A percentile compares a stretch with the other conserved stretches of the same genome.
Conservation (phyloP, 2,888 invertebrate species). For the Cabera pusaria region DNA sequence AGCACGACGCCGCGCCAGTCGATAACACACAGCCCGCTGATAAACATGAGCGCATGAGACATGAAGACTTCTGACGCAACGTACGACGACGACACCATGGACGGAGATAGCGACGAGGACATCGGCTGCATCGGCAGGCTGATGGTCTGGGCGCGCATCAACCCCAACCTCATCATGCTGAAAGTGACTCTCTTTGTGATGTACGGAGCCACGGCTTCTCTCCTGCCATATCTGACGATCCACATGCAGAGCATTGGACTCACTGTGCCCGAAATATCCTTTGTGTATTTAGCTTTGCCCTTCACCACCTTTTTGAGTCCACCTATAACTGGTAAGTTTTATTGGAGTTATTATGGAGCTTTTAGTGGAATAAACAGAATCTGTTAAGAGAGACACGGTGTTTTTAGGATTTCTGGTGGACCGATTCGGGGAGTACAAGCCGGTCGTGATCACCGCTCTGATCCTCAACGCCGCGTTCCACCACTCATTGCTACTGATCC, state of each 20-base stretch:
- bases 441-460: constrained; percentile 90
- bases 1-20: constrained; percentile 65
- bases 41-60: constrained; percentile 64
- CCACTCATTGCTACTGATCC: constrained; percentile 90
- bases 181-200: constrained; percentile 92
- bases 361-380: background rate
- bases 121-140: constrained; percentile 67
- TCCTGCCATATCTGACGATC: constrained; percentile 93
- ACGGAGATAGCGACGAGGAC: constrained; percentile 66
- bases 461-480: constrained; percentile 91
- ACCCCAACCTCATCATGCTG: constrained; percentile 90
- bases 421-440: constrained; percentile 93
- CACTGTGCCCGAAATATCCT: constrained; percentile 92
- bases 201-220: constrained; percentile 93
- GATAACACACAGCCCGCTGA: constrained; percentile 70
- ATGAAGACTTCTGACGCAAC: constrained; percentile 63
- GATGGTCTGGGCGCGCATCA: constrained; percentile 83
- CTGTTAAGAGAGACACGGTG: constrained; percentile 26
- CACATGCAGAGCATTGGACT: constrained; percentile 96
- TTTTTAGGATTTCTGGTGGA: constrained; percentile 91
- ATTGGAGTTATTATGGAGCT: background rate
- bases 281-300: constrained; percentile 93
- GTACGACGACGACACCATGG: constrained; percentile 75
- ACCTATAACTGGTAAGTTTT: constrained; percentile 88
- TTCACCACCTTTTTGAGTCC: constrained; percentile 94